These are phyloP conservation scores for Ptychoptera albimana DNA, from an alignment of 2,888 invertebrate species.

Conservation along the genomic window DNA sequence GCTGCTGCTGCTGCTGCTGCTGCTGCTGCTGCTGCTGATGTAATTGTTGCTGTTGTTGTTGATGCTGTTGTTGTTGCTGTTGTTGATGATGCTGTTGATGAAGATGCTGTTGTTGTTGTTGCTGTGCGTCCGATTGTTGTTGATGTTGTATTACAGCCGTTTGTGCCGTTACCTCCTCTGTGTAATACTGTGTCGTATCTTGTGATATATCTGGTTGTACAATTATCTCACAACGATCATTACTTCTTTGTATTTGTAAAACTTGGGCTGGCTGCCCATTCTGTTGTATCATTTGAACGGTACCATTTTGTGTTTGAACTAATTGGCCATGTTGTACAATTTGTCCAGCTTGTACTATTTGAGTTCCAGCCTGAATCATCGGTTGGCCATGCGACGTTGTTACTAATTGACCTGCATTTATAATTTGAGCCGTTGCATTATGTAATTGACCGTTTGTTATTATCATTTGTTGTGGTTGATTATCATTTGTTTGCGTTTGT, in stretches of 20 bases:
- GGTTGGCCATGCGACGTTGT: conserved; percentile 21
- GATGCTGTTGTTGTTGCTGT: not conserved
- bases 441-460: conserved; percentile 18
- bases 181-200: conserved; percentile 23
- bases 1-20: not conserved
- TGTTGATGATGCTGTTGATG: not conserved
- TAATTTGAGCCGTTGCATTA: conserved; percentile 23
- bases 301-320: conserved; percentile 20
- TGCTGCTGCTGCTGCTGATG: not conserved
- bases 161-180: conserved; percentile 14
- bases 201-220: conserved; percentile 23
- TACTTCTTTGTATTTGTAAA: conserved; percentile 15
- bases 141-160: not conserved
- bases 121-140: not conserved
- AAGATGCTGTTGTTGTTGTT: not conserved
- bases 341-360: conserved; percentile 22
- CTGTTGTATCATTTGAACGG: conserved; percentile 29
- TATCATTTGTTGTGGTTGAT: conserved; percentile 26
- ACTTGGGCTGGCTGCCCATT: conserved; percentile 21
- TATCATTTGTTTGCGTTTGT: conserved; percentile 13
- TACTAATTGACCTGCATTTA: conserved; percentile 28
- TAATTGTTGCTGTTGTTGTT: not conserved
- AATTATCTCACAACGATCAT: conserved; percentile 18
- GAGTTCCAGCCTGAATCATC: conserved; percentile 16
- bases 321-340: conserved; percentile 13